These are phyloP conservation scores for Toxostoma redivivum DNA, from an alignment of 2,113 vertebrate species.

Conservation along the genomic window DNA sequence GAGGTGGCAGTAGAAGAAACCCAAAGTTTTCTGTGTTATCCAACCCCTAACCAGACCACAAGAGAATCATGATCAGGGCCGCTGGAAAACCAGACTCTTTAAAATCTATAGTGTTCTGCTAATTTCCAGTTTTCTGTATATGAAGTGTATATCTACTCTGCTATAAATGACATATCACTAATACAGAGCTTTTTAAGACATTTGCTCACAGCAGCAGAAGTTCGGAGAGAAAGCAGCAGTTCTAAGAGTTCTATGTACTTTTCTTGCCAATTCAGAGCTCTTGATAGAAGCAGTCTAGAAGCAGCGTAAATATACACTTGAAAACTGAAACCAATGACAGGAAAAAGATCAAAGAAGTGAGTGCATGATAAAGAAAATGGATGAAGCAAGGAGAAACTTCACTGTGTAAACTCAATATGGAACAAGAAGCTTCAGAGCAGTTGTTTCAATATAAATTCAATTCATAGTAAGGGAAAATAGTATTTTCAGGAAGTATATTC, in stretches of 20 bases:
- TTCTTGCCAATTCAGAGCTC: conserved; percentile 56
- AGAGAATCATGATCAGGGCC: conserved; percentile 77
- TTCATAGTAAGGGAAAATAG: neutral
- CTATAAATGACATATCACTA: neutral
- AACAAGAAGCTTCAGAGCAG: conserved; percentile 4
- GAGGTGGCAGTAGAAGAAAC: conserved; percentile 77
- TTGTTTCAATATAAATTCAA: conserved; percentile 1
- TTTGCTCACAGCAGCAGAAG: conserved; percentile 42
- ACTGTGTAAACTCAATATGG: conserved; percentile 10
- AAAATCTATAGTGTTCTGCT: conserved; percentile 54
- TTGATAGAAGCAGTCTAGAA: conserved; percentile 40
- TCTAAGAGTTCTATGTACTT: conserved; percentile 48
- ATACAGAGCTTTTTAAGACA: conserved; percentile 39
- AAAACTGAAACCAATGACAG: conserved; percentile 64
- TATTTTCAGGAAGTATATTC: conserved; percentile 24
- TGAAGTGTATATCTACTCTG: conserved; percentile 54
- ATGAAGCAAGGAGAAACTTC: conserved; percentile 57
- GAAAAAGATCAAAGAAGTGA: conserved; percentile 62
- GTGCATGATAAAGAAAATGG: conserved; percentile 44
- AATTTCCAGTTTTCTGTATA: conserved; percentile 61
- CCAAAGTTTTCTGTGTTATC: conserved; percentile 77
- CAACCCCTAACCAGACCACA: conserved; percentile 80
- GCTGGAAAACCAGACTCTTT: conserved; percentile 72
- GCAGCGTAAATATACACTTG: conserved; percentile 62
- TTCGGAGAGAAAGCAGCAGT: conserved; percentile 25